Conservation (phyloP, 2,113 vertebrate species). For the Carassius carassius region DNA sequence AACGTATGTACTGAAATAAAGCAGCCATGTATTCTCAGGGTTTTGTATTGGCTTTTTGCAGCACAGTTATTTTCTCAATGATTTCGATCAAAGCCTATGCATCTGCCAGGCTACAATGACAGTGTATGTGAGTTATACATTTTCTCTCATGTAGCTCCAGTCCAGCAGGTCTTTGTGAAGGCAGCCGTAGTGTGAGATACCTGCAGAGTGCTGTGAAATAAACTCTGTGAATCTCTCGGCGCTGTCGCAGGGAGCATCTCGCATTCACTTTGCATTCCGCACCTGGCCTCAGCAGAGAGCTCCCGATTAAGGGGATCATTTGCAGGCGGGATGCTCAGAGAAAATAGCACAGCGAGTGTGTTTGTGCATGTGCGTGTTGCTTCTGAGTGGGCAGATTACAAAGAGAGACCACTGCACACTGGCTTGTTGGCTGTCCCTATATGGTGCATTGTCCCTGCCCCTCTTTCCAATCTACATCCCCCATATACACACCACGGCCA, state of each 20-base stretch:
- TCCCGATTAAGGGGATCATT: constrained; percentile 7
- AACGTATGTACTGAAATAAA: background rate
- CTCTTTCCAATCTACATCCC: background rate
- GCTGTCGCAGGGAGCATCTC: background rate
- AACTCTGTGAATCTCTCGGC: background rate
- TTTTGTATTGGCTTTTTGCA: background rate
- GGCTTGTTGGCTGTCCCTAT: constrained; percentile 2
- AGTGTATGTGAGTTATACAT: background rate
- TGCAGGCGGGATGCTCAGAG: constrained; percentile 31
- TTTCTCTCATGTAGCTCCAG: background rate
- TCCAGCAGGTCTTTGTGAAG: constrained; percentile 24
- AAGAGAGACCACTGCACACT: background rate
- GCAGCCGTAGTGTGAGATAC: constrained; percentile 5
- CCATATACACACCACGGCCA: constrained; percentile 38
- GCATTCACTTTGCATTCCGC: background rate
- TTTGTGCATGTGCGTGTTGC: constrained; percentile 34
- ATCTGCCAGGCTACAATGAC: background rate
- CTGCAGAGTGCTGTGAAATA: constrained; percentile 3
- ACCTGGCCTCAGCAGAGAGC: constrained; percentile 29
- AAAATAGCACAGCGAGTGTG: constrained; percentile 40
- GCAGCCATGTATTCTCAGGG: background rate
- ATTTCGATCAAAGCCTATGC: background rate
- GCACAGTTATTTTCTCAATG: background rate
- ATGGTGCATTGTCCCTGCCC: constrained; percentile 3
- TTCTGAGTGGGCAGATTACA: constrained; percentile 17